These are phyloP conservation scores for Limnephilus rhombicus DNA, from an alignment of 2,888 invertebrate genomes.

Conservation along the genomic window DNA sequence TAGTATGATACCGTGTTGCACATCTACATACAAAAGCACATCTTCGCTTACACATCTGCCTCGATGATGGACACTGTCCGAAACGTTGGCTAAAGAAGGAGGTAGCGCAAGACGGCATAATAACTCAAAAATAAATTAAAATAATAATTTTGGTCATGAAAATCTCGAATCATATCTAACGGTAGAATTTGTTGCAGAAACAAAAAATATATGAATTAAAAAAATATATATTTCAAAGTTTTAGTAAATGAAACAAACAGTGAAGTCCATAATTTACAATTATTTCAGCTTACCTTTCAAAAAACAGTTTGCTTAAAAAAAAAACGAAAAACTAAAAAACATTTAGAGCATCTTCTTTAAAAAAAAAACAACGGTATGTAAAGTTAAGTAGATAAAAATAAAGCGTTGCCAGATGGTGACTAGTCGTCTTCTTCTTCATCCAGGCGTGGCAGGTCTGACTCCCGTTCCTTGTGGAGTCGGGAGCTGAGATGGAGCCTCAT, in stretches of 20 bases:
- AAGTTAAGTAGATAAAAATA: background rate
- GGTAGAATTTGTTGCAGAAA: background rate
- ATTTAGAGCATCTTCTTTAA: background rate
- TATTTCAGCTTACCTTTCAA: background rate
- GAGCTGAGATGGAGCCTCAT: constrained; percentile 78
- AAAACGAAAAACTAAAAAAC: background rate
- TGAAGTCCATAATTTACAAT: background rate
- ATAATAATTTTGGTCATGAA: no score
- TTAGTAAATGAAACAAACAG: background rate
- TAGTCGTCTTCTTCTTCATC: background rate
- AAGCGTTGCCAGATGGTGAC: background rate
- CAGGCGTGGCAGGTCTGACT: constrained; percentile 70
- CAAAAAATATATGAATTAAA: background rate
- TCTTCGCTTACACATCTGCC: no score
- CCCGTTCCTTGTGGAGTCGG: constrained; percentile 73
- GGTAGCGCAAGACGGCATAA: background rate
- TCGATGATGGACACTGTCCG: no score
- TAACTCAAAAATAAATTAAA: no score
- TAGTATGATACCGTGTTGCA: no score
- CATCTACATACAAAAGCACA: no score
- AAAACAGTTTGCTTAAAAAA: background rate
- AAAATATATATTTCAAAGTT: background rate
- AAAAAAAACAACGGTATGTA: background rate
- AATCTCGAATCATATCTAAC: background rate
- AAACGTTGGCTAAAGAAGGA: no score